Conservation (phyloP, 2,888 invertebrate genomes). For the Diarsia dahlii region DNA sequence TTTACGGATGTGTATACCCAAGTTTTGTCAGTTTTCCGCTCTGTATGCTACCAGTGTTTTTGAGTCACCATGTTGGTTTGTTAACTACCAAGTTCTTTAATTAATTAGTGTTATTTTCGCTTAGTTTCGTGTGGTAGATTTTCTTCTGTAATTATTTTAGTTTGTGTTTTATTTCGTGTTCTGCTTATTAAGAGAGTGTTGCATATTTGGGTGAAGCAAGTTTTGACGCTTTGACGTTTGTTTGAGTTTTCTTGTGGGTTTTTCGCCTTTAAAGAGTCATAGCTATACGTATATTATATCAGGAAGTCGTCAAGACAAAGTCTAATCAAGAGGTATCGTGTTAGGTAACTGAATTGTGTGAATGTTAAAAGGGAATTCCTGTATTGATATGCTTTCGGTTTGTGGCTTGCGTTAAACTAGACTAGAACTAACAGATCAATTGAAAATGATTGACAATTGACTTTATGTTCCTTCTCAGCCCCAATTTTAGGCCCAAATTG, state of each 20-base stretch:
- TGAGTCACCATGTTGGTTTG: slow-evolving; percentile 55
- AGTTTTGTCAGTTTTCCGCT: slow-evolving; percentile 53
- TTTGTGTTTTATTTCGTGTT: slow-evolving; percentile 17
- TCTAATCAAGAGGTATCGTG: background rate
- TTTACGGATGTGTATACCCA: slow-evolving; percentile 15
- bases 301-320: background rate
- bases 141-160: slow-evolving; percentile 27
- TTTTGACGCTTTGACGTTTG: background rate
- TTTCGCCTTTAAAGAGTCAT: no score
- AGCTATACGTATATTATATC: background rate
- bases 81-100: slow-evolving; percentile 58
- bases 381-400: no score
- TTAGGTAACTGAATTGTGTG: background rate
- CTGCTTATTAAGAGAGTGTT: slow-evolving; percentile 11
- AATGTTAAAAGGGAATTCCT: no score
- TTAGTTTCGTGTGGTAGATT: slow-evolving; percentile 33
- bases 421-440: background rate
- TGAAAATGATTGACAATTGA: background rate
- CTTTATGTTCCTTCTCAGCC: background rate
- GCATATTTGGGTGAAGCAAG: background rate
- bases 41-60: slow-evolving; percentile 67
- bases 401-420: no score
- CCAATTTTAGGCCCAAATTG: background rate
- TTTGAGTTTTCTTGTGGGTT: background rate
- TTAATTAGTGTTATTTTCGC: slow-evolving; percentile 61